A percentile compares a stretch with the other conserved stretches of the same genome.
Conservation (phyloP, 2,113 vertebrate genomes). For the Psammodynastes pulverulentus region DNA sequence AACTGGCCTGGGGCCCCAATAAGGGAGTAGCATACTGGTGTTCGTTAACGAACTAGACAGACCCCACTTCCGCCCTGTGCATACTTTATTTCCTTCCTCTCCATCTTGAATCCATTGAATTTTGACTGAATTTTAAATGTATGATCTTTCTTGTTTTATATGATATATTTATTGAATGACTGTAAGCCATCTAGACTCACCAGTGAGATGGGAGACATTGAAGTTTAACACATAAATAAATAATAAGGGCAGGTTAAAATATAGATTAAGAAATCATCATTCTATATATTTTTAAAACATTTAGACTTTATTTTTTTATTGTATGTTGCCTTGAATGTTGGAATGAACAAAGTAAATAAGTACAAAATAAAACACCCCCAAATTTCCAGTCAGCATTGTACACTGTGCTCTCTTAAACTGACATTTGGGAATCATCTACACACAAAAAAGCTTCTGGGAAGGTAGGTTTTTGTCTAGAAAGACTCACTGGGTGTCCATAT, state of each 20-base stretch:
- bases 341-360: not conserved
- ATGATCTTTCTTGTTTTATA: not conserved
- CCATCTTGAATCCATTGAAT: not conserved
- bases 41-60: no score
- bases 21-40: no score
- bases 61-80: not conserved
- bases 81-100: not conserved
- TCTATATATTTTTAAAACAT: not conserved
- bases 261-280: not conserved
- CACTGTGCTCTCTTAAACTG: not conserved
- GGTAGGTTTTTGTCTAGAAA: not conserved
- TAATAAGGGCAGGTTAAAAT: not conserved
- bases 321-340: not conserved
- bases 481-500: not conserved
- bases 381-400: not conserved
- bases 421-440: not conserved
- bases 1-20: no score
- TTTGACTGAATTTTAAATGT: not conserved
- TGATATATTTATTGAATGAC: not conserved
- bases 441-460: not conserved
- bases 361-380: not conserved
- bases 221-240: not conserved
- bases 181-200: not conserved
- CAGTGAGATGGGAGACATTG: not conserved
- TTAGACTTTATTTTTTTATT: not conserved